Evolutionary conservation across 2,113 vertebrate genomes (phyloP).

Genomic region (Urocynchramus pylzowi): DNA sequence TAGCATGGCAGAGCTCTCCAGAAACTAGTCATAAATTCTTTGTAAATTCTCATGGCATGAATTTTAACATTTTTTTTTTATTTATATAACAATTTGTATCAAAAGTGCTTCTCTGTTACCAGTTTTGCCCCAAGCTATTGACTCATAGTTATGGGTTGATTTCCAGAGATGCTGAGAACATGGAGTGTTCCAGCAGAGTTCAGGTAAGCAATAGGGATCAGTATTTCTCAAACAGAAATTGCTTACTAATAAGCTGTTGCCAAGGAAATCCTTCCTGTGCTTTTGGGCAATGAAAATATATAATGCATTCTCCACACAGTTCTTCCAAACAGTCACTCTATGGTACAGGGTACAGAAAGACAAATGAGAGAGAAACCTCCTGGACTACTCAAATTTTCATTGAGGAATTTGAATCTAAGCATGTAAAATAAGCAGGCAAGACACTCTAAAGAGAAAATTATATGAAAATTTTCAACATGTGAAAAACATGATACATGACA

Average conservation of each 20-base stretch:
- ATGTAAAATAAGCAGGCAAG: neutral
- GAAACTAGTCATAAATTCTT: neutral
- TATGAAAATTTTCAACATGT: neutral
- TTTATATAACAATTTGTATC: neutral
- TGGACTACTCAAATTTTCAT: neutral
- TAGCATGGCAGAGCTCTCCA: neutral
- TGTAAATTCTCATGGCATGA: neutral
- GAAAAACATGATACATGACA: neutral
- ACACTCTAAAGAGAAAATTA: neutral
- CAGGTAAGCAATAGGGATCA: neutral
- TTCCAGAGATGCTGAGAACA: slow-evolving; percentile 3
- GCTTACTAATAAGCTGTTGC: neutral
- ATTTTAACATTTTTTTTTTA: neutral
- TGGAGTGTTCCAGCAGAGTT: neutral
- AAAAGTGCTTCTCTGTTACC: neutral
- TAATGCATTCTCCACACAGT: neutral
- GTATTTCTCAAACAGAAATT: neutral
- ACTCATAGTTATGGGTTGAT: neutral
- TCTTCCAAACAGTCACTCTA: neutral
- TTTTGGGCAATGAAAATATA: neutral
- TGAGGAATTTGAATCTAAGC: neutral
- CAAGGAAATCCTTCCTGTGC: neutral
- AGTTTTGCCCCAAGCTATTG: neutral
- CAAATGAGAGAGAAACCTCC: neutral
- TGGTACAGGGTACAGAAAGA: neutral